Conservation (phyloP, 2,797 vertebrate genomes). For the Graptemys geographica region DNA sequence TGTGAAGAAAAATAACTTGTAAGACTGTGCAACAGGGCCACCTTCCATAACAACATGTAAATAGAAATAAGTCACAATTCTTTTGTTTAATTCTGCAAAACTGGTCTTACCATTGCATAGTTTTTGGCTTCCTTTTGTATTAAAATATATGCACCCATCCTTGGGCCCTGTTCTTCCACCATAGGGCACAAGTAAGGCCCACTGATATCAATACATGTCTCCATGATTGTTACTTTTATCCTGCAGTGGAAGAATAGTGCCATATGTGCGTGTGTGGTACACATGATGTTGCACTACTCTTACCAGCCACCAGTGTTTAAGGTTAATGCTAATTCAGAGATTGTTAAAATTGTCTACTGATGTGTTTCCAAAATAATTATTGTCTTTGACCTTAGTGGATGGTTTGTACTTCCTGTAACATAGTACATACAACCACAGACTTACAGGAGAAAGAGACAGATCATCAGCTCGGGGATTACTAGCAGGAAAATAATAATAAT, state of each 20-base stretch:
- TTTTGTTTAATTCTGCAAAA: background rate
- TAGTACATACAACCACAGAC: slow-evolving; percentile 22
- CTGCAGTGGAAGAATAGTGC: background rate
- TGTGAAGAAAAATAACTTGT: background rate
- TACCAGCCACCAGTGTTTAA: background rate
- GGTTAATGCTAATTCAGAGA: background rate
- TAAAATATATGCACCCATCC: background rate
- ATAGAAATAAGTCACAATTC: background rate
- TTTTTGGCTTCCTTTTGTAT: background rate
- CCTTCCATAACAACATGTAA: background rate
- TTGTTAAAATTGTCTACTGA: background rate
- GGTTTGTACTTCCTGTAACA: background rate
- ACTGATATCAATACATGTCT: background rate
- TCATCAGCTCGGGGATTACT: slow-evolving; percentile 32
- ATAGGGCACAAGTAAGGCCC: background rate
- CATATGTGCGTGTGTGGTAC: no score
- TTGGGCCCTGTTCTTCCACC: background rate
- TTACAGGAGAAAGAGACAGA: slow-evolving; percentile 15
- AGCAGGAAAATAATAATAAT: slow-evolving; percentile 23
- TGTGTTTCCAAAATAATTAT: background rate
- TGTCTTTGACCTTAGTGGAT: background rate
- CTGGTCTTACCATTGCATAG: background rate
- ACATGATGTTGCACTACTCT: background rate
- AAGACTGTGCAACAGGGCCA: background rate
- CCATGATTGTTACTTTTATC: background rate